Evolutionary conservation across 2,113 vertebrate species (phyloP), one percentile per base, ranked within the genome.

Genomic region (Dendropsophus ebraccatus): DNA sequence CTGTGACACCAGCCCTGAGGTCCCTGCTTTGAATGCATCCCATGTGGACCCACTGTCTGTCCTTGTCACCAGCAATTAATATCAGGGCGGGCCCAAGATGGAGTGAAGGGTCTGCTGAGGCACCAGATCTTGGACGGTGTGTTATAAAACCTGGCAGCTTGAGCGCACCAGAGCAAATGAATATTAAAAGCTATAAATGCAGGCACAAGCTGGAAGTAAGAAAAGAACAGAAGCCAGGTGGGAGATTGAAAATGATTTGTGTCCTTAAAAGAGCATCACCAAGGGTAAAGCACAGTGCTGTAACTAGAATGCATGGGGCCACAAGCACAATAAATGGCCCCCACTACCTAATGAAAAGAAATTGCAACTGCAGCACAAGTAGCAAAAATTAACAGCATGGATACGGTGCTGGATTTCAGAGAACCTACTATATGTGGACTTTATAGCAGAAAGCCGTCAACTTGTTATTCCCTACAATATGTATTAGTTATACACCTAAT

Each of bases 21-120:
- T 52, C 21, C 28, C 87, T 89, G 81, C 75, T 89, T 89, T 80
- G 87, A 86, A 88, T 88, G 86, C 88, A 88, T 84, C 80, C 76
- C 19, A 73, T 47, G 30, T 79, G 12, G 62, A 54, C 79, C 54
- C 32, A 41, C 75, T 83, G 86, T 49, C 87, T 82, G 86, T 89
- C 87, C 87, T 89, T 89, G 88, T 89, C 88, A 86, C 70, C 65
- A 76, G 73, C 87, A 88, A 89, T 89, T 89, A 89, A 74, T 74
- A 84, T 89, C 87, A 89, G 88, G 88, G 75, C 86, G 54, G 76
- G 54, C 60, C 54, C 62, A 81, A 82, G 81, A 83, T 75, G 37
- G 88, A 87, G 47, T n/a, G 84, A 72, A 85, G 76, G 49, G 84
- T 69, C 84, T 86, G 62, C 76, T 86, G 84, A 80, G 84, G 76